A percentile compares a stretch with the other conserved stretches of the same genome.
phyloP scores from a whole-genome alignment of 2,888 invertebrate genomes.

The Troglohyphantes excavatus region DNA sequence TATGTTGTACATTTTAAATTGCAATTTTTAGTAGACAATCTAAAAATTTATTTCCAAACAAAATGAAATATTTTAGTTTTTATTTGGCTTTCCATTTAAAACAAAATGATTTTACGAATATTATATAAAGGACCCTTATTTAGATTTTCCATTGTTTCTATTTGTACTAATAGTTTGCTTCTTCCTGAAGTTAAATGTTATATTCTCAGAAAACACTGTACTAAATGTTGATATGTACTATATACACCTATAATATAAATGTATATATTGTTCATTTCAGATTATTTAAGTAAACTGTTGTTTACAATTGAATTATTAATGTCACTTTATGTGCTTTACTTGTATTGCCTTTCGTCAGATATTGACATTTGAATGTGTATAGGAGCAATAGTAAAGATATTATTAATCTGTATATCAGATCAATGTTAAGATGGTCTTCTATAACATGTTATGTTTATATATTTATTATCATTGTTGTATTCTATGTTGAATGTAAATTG shows the following conservation, averaged over 20 bases:
- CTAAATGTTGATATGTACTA: conserved; percentile 60
- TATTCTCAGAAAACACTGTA: conserved; percentile 55
- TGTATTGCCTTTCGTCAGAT: conserved; percentile 36
- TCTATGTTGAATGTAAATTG: conserved; percentile 28
- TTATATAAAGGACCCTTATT: not conserved
- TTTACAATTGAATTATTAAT: conserved; percentile 42
- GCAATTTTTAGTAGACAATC: not conserved
- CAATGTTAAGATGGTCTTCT: conserved; percentile 29
- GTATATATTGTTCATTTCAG: conserved; percentile 69
- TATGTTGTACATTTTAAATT: not conserved
- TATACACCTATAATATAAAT: conserved; percentile 55
- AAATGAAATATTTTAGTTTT: not conserved
- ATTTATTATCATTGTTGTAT: conserved; percentile 55
- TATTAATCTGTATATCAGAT: conserved; percentile 45
- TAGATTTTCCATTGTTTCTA: not conserved
- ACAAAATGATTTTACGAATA: not conserved
- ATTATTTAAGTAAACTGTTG: conserved; percentile 37
- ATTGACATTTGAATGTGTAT: conserved; percentile 65
- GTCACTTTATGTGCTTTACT: conserved; percentile 64
- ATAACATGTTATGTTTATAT: conserved; percentile 44
- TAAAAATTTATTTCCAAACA: not conserved
- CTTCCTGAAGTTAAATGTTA: conserved; percentile 48
- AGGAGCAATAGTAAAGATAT: conserved; percentile 66
- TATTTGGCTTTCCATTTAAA: not conserved
- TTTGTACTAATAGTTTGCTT: conserved; percentile 16